Conservation (phyloP, 2,888 invertebrate species). For the Carterocephalus palaemon region DNA sequence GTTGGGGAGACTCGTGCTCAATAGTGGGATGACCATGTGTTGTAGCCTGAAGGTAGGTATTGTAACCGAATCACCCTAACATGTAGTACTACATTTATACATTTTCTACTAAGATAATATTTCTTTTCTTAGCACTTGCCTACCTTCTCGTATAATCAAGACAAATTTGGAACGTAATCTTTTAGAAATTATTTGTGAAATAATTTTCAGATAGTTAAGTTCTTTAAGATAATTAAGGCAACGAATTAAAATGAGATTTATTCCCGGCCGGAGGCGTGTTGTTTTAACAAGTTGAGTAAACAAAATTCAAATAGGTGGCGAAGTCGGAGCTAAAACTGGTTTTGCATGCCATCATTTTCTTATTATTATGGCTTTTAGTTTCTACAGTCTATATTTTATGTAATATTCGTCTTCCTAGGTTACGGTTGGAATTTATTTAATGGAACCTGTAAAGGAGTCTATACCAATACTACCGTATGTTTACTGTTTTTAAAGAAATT, state of each 20-base stretch:
- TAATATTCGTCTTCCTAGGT: no score
- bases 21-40: no score
- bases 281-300: conserved; percentile 51
- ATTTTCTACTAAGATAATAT: no score
- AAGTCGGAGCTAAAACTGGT: conserved; percentile 39
- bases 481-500: no score
- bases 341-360: conserved; percentile 42
- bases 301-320: conserved; percentile 58
- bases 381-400: no score
- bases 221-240: conserved; percentile 37
- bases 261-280: conserved; percentile 40
- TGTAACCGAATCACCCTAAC: no score
- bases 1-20: no score
- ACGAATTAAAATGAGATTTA: conserved; percentile 46
- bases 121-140: conserved; percentile 17
- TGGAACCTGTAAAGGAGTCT: no score
- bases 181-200: conserved; percentile 27
- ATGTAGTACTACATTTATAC: no score
- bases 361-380: conserved; percentile 34
- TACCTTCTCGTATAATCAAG: conserved; percentile 24
- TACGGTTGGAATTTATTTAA: no score
- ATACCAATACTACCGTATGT: no score
- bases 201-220: conserved; percentile 34
- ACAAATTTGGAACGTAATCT: conserved; percentile 10
- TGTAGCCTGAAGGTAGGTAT: no score